phyloP scores from a whole-genome alignment of 2,888 invertebrate species.

The Drosophila ustulata region DNA sequence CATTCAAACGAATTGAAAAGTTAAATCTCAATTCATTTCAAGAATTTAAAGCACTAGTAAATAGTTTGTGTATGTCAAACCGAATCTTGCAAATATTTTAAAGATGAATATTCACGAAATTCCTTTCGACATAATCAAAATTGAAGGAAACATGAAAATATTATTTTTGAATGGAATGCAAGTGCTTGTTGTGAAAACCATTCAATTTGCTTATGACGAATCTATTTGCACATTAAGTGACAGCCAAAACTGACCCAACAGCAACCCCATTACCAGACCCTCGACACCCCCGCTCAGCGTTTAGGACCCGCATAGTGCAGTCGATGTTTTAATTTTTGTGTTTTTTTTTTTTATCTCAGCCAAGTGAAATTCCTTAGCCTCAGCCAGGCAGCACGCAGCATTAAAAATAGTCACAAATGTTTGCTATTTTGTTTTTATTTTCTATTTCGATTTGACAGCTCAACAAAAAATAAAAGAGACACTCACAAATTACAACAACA shows the following conservation, averaged over 20 bases:
- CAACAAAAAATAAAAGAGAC: constrained; percentile 34
- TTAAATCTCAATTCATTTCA: background rate
- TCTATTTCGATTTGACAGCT: constrained; percentile 64
- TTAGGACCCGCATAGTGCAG: constrained; percentile 29
- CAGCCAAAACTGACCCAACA: constrained; percentile 37
- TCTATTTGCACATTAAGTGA: constrained; percentile 36
- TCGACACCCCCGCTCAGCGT: constrained; percentile 27
- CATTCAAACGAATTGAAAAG: background rate
- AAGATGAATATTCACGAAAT: background rate
- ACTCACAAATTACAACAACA: constrained; percentile 27
- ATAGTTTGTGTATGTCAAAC: background rate
- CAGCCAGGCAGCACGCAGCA: constrained; percentile 63
- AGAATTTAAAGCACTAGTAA: background rate
- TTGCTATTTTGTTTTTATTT: constrained; percentile 51
- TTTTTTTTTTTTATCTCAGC: constrained; percentile 38
- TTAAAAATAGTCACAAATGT: constrained; percentile 65
- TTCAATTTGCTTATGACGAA: constrained; percentile 32
- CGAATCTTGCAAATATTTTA: background rate
- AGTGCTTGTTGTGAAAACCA: constrained; percentile 17
- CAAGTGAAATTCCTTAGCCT: constrained; percentile 66
- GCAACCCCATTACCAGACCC: constrained; percentile 29
- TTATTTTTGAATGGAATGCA: constrained; percentile 13
- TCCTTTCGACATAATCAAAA: background rate
- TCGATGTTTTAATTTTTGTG: constrained; percentile 48
- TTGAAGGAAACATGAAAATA: constrained; percentile 2